These are phyloP conservation scores for Gulo gulo DNA, from an alignment of 2,113 vertebrate genomes.

Conservation along the genomic window DNA sequence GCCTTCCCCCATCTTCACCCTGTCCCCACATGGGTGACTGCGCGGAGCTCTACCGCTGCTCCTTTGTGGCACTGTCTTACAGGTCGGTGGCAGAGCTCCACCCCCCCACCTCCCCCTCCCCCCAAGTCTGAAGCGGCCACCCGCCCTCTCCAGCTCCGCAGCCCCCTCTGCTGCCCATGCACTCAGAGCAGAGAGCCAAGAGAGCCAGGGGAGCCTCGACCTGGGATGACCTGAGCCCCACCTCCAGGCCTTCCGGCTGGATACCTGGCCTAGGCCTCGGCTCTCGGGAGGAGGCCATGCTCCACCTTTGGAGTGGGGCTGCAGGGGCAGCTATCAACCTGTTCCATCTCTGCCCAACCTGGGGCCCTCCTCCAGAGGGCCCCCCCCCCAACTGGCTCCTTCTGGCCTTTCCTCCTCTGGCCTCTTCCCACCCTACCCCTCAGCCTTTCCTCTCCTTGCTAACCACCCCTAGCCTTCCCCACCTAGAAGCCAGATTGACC, in stretches of 20 bases:
- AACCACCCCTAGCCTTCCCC: background rate
- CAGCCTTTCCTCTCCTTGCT: background rate
- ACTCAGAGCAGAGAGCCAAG: background rate
- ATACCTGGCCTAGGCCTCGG: background rate
- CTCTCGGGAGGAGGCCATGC: background rate
- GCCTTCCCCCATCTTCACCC: background rate
- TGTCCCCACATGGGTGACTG: background rate
- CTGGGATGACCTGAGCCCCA: background rate
- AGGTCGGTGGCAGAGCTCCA: background rate
- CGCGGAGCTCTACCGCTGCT: background rate
- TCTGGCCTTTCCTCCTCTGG: background rate
- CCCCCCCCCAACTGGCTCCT: background rate
- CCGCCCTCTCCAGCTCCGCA: background rate
- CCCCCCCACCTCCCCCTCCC: background rate
- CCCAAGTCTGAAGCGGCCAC: background rate
- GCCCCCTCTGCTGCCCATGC: slow-evolving; percentile 36
- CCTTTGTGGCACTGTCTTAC: slow-evolving; percentile 21
- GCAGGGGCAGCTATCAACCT: background rate
- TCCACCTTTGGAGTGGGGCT: background rate
- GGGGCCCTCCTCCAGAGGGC: background rate
- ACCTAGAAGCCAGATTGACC: background rate
- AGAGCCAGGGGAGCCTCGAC: background rate
- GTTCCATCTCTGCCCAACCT: background rate
- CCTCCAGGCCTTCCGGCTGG: background rate
- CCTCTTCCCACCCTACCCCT: background rate